phyloP scores from a whole-genome alignment of 2,888 invertebrate genomes.

The Chaetogeoica ovagalla region DNA sequence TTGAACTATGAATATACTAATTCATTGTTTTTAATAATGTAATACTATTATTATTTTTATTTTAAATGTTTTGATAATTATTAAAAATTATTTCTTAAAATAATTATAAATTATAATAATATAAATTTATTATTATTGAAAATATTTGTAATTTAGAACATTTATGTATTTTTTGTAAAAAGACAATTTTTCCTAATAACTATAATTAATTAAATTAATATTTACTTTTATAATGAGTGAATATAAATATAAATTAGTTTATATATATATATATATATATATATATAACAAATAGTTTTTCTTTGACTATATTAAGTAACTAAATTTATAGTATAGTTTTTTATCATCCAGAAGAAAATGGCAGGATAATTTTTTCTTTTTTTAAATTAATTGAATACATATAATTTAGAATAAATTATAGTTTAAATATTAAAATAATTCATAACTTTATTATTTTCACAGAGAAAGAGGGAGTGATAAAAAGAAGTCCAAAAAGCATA shows the following conservation, averaged over 20 bases:
- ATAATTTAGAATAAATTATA: not conserved
- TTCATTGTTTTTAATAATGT: not conserved
- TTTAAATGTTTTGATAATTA: not conserved
- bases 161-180: not conserved
- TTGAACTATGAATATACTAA: not conserved
- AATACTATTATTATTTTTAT: not conserved
- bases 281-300: conserved; percentile 1
- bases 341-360: conserved; percentile 6
- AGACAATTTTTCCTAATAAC: not conserved
- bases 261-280: too few species aligned
- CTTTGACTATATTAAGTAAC: not conserved
- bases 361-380: conserved; percentile 33
- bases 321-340: not conserved
- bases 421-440: not conserved
- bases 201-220: not conserved
- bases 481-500: conserved; percentile 49
- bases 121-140: not conserved
- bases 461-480: conserved; percentile 41
- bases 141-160: conserved; percentile 1
- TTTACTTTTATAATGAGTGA: not conserved
- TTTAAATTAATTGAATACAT: not conserved
- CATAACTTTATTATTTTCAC: conserved; percentile 18
- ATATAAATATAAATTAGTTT: conserved; percentile 5
- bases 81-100: not conserved
- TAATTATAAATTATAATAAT: too few species aligned